Percentiles rank a stretch among this genome's conserved stretches.
Evolutionary conservation across 1,140 invertebrate genomes (phyloP).

Genomic region (Ips typographus): DNA sequence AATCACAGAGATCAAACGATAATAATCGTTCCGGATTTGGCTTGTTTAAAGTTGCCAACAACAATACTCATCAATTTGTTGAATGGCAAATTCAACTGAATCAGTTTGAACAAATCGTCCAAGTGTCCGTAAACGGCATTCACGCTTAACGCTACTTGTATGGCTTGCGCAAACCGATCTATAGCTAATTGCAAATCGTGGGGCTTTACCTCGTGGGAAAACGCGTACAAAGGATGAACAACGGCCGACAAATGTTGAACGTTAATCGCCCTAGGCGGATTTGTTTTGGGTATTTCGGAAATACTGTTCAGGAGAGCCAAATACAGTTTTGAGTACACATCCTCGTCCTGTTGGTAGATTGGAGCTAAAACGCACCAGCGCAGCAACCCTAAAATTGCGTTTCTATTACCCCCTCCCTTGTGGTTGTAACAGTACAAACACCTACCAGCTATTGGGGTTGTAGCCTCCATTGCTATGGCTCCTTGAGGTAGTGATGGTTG

Average conservation of each 20-base stretch:
- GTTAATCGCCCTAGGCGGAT: conserved; percentile 59
- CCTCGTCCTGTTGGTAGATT: conserved; percentile 54
- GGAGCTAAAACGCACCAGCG: conserved; percentile 70
- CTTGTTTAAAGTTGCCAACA: conserved; percentile 58
- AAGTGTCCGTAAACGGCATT: conserved; percentile 78
- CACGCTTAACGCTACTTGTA: conserved; percentile 70
- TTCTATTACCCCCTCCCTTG: background rate
- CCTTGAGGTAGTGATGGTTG: conserved; percentile 70
- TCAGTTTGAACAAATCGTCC: conserved; percentile 58
- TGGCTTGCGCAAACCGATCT: conserved; percentile 74
- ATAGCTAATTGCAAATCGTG: conserved; percentile 56
- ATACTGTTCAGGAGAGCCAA: conserved; percentile 65
- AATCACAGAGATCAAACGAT: conserved; percentile 7
- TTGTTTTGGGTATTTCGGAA: conserved; percentile 55
- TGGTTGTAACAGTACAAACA: background rate
- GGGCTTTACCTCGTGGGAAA: conserved; percentile 51
- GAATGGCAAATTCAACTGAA: conserved; percentile 58
- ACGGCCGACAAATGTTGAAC: conserved; percentile 59
- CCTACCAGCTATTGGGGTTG: conserved; percentile 70
- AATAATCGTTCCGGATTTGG: conserved; percentile 35
- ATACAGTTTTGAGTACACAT: conserved; percentile 64
- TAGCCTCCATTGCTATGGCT: conserved; percentile 78
- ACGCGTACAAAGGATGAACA: conserved; percentile 42
- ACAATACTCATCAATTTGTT: conserved; percentile 63
- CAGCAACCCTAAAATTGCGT: conserved; percentile 57